Evolutionary conservation across 2,888 invertebrate species (phyloP), one percentile per base, ranked within the genome.

Genomic region (Cheilosia vernalis): DNA sequence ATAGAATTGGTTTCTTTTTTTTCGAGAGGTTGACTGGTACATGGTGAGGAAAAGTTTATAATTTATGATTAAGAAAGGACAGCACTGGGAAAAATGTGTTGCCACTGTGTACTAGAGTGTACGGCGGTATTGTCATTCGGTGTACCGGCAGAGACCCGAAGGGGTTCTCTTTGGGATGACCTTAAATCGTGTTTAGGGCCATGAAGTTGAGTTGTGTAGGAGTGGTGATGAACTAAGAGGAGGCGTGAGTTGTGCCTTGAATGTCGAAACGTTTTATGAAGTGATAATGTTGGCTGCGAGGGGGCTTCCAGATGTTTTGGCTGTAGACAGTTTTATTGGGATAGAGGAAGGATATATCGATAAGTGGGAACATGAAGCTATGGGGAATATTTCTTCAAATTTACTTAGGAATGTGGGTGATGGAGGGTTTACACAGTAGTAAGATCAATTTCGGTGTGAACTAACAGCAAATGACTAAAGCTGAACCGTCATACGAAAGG

Each of bases 101-200:
- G 55, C 19, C 27, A 44, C 55, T 56, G 56, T 69, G 2, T 53
- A n/a, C n/a, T n/a, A 24, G 47, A 55, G 30, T 27, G n/a, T 2
- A 37, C 17, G 21, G 61, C 69, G 44, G 61, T 19, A 19, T 58
- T 63, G 70, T 56, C 78, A 51, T 42, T 40, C 40, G 17, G 58
- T 70, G 72, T 58, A 63, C 42, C 40, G 30, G 24, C 49, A 49
- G 56, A 44, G 47, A 40, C 70, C 30, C 30, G 24, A 63, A 64
- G 56, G 70, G 21, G 63, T 67, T 40, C 21, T 30, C 56, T 30
- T n/a, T 55, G 19, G 37, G 47, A 69, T 27, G 77, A 69, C 69
- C 27, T 55, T 77, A 47, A 77, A 77, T 69, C 77, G 55, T 61
- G 77, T 61, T 61, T 37, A 69, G 61, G 77, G 37, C 53, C 61